Evolutionary conservation across 2,113 vertebrate species (phyloP), one percentile per base, ranked within the genome.

Genomic region (Chrysemys picta): DNA sequence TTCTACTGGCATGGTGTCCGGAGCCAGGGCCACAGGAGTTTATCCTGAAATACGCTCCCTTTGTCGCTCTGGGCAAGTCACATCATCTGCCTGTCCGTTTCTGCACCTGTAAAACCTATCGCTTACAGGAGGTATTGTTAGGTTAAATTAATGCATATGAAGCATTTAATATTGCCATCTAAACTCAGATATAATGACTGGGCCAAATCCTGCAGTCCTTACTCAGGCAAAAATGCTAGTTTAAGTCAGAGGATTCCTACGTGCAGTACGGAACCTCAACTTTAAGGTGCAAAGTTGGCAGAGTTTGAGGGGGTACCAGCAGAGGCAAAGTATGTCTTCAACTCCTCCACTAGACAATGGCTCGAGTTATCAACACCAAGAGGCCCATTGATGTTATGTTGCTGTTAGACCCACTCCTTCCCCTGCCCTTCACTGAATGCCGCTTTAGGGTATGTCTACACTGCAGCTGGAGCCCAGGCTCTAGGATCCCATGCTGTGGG

Each of bases 41-140:
- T 88, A 72, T 57, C 95, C 87, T 22, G 29, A 92, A 93, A 45
- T 35, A 76, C 21, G 89, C n/a, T 91, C 45, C 14, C 56, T 90
- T 80, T 91, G 45, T 49, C 85, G 88, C 84, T 90, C 47, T 38
- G 88, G 24, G 79, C 24, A 90, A 85, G 75, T 88, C 78, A 93
- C 91, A 72, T 38, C 65, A 72, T 22, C 19, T 10, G 5, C 5
- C n/a, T 72, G 81, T 95, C 84, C 22, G 42, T 75, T 95, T 92
- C 78, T 25, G 93, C 50, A 50, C 81, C 59, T 95, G 54, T 86
- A 94, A 89, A 97, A 87, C 2, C 6, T 56, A 45, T 82, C 76
- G 82, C 82, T 89, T 90, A 81, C n/a, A 31, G 84, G 82, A 1
- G 17, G 21, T 69, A 82, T 52, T 85, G 59, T 38, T n/a, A 85